A percentile compares a stretch with the other conserved stretches of the same genome.
These are phyloP conservation scores for Mizuhopecten yessoensis DNA, from an alignment of 1,140 invertebrate genomes.

Conservation along the genomic window DNA sequence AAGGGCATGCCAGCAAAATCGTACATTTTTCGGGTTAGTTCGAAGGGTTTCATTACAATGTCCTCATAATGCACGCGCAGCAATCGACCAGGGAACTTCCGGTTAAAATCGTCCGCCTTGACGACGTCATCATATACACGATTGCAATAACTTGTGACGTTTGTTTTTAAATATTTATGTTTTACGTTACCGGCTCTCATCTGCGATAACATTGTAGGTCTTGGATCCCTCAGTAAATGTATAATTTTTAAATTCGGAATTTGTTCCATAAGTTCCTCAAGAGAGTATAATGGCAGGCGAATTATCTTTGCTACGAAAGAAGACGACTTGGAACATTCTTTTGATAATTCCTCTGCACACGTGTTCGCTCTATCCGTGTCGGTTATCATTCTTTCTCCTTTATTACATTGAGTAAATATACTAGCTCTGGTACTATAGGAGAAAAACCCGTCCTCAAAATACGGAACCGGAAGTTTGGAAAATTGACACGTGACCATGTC, in stretches of 20 bases:
- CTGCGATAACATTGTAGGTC: not conserved
- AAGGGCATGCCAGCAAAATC: not conserved
- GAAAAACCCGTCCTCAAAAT: slow-evolving; percentile 11
- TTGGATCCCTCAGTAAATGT: not conserved
- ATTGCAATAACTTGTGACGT: not conserved
- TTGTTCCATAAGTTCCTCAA: not conserved
- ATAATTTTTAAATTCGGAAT: not conserved
- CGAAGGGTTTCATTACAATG: not conserved
- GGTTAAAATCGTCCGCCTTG: not conserved
- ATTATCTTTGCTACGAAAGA: not conserved
- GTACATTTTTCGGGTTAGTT: not conserved
- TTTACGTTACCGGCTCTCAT: not conserved
- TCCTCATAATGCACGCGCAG: not conserved
- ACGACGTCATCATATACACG: not conserved
- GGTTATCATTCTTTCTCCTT: not conserved
- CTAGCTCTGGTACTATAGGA: not conserved
- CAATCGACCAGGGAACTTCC: slow-evolving; percentile 3
- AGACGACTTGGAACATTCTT: not conserved
- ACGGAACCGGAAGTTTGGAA: not conserved
- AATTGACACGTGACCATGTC: slow-evolving; percentile 29
- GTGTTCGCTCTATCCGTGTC: not conserved
- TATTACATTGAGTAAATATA: not conserved
- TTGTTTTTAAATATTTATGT: not conserved
- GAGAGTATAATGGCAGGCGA: not conserved
- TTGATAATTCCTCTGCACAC: not conserved